Base-by-base conservation (phyloP, 2,797 vertebrate genomes). In the Tragopan temminckii region DNA sequence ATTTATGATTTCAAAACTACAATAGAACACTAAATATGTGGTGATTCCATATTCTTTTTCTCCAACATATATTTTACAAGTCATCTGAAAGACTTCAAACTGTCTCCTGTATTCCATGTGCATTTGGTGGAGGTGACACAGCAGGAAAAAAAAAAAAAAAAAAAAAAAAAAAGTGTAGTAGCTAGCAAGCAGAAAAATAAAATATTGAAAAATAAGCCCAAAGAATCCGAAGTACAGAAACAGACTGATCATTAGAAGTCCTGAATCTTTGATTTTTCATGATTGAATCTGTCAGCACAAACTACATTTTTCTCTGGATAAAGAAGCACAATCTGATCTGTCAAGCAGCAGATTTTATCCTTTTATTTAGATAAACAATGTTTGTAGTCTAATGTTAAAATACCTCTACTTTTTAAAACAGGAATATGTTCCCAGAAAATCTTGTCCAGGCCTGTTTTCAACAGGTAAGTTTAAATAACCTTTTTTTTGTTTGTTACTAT, bases 371-470 rank as follows among this genome's bases (percentile, higher is more conserved):
- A 27, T 36, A 81, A 79, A 36, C 9, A 68, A 4, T 66, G 5
- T 76, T 75, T 19, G 29, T 85, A 38, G 19, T 46, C 31, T 83
- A 25, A 50, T 20, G 7, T 80, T 89, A 80, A 70, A 67, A 66
- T 89, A 33, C 16, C n/a, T 94, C 89, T 96, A 58, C 69, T 96
- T 96, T 93, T 95, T 82, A 97, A 82, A 85, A 97, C 97, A 99
- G 99, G 97, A 99, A 99, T 95, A 99, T 99, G 99, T 99, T 99
- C 94, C 99, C 99, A 58, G 99, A 99, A 97, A 99, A 99, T 89
- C 98, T 99, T 83, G 98, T 99, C 52, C 99, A 99, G 95, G 99
- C 99, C 93, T 99, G 99, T 98, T 99, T 99, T 96, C 99, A 99
- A 92, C 99, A 99, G 98, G 99, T 99, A 98, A 96, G 91, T 84